Conservation (phyloP, 2,797 vertebrate species). For the Galago senegalensis region DNA sequence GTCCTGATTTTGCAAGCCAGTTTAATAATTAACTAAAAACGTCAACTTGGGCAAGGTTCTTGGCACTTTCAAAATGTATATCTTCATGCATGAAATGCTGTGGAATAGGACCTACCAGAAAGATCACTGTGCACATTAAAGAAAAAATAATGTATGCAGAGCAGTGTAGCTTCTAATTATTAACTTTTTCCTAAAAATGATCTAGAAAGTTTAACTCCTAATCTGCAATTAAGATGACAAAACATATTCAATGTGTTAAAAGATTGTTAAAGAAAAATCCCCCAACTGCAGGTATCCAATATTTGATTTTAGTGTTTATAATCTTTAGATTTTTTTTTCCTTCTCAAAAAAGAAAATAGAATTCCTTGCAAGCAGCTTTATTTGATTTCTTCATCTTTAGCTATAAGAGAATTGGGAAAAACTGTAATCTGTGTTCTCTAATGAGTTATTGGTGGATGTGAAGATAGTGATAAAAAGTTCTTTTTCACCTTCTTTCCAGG, state of each 20-base stretch:
- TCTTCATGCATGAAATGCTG: background rate
- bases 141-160: background rate
- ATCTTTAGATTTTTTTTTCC: background rate
- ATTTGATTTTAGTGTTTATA: background rate
- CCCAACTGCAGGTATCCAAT: background rate
- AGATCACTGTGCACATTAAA: background rate
- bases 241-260: background rate
- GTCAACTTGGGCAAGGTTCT: background rate
- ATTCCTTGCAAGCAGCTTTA: background rate
- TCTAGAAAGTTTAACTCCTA: background rate
- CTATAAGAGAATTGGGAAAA: background rate
- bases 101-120: background rate
- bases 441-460: background rate
- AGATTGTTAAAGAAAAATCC: background rate
- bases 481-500: background rate
- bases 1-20: background rate
- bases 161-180: background rate
- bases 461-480: background rate
- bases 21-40: background rate
- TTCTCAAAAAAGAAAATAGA: background rate
- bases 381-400: conserved; percentile 2
- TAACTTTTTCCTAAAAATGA: background rate
- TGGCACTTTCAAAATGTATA: background rate
- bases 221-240: background rate
- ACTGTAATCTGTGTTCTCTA: background rate